phyloP scores from a whole-genome alignment of 2,888 invertebrate species.

The Palloptera scutellata region DNA sequence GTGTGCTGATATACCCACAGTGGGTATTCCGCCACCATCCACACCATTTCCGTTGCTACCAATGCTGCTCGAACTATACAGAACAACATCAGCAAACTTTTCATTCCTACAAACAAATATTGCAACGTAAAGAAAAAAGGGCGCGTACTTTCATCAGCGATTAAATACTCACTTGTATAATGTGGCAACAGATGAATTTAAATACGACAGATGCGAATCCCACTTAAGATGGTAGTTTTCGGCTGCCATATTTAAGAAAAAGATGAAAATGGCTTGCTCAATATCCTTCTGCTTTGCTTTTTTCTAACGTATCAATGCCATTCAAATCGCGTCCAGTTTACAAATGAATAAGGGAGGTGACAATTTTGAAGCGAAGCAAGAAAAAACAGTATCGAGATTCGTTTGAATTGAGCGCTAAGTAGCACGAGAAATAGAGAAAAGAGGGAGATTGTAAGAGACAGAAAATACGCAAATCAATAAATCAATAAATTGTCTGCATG shows the following conservation, averaged over 20 bases:
- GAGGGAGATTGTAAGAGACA: conserved; percentile 11
- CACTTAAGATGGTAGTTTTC: conserved; percentile 90
- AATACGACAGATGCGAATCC: conserved; percentile 84
- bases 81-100: conserved; percentile 81
- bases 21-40: conserved; percentile 58
- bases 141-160: background rate
- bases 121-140: background rate
- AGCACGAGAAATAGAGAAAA: conserved; percentile 7
- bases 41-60: conserved; percentile 65
- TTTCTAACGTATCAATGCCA: no score
- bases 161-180: conserved; percentile 65
- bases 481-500: conserved; percentile 40
- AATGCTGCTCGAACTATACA: conserved; percentile 69
- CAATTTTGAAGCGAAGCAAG: no score
- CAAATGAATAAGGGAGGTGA: no score
- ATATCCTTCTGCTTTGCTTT: no score
- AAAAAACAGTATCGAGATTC: no score
- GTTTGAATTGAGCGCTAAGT: no score
- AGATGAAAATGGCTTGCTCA: background rate
- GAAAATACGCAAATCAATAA: conserved; percentile 38
- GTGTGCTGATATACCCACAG: conserved; percentile 83
- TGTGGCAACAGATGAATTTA: conserved; percentile 83
- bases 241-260: conserved; percentile 59
- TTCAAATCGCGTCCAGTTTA: no score
- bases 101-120: conserved; percentile 70